These are phyloP conservation scores for Otus sunia DNA, from an alignment of 2,113 vertebrate genomes.

Conservation along the genomic window DNA sequence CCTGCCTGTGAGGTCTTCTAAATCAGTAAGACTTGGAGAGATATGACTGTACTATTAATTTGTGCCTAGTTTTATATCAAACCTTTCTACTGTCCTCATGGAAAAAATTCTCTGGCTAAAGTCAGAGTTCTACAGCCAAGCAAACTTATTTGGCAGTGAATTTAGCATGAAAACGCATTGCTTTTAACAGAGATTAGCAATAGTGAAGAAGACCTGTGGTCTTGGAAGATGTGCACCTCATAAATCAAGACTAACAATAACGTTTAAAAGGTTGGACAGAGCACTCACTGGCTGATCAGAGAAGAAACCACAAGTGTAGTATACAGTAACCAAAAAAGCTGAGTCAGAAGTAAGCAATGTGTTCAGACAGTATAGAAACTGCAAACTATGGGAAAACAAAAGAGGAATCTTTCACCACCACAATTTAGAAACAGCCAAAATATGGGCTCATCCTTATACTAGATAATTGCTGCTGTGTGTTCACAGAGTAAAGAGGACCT, in stretches of 20 bases:
- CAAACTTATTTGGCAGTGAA: neutral
- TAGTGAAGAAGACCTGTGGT: neutral
- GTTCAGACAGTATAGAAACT: neutral
- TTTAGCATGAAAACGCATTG: neutral
- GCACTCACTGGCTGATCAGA: neutral
- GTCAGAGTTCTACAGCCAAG: neutral
- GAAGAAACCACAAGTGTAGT: neutral
- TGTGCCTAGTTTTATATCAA: neutral
- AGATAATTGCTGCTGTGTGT: neutral
- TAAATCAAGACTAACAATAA: neutral
- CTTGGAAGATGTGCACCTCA: neutral
- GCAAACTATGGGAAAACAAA: neutral
- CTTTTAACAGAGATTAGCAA: neutral
- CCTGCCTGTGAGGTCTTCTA: neutral
- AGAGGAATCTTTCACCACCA: neutral
- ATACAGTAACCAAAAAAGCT: neutral
- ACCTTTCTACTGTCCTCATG: neutral
- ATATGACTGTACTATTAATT: neutral
- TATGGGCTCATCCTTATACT: neutral
- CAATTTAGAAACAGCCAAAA: neutral
- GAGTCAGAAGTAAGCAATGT: neutral
- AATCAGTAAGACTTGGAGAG: neutral
- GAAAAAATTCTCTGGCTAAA: neutral
- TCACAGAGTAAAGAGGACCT: neutral
- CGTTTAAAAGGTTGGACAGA: neutral